phyloP scores from a whole-genome alignment of 1,140 invertebrate species.

The Philopotamus ludificatus region DNA sequence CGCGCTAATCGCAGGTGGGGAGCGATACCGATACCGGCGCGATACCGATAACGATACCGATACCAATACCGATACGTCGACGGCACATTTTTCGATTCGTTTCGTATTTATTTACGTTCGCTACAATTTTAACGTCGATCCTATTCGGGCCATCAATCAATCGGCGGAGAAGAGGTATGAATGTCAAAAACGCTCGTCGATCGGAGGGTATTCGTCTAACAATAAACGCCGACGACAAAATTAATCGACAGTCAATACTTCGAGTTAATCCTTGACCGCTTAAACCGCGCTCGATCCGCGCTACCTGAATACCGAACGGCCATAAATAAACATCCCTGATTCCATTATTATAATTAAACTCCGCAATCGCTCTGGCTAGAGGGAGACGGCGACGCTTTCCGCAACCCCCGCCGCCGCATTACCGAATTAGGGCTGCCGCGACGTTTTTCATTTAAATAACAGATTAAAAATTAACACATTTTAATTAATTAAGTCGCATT shows the following conservation, averaged over 20 bases:
- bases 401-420: background rate
- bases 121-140: too few relatives aligned
- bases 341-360: conserved; percentile 36
- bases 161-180: too few relatives aligned
- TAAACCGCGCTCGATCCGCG: conserved; percentile 16
- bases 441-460: background rate
- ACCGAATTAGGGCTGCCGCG: conserved; percentile 15
- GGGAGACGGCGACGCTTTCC: conserved; percentile 10
- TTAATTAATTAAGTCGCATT: too few relatives aligned
- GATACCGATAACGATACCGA: background rate
- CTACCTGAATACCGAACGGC: conserved; percentile 24
- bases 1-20: background rate
- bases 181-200: too few relatives aligned
- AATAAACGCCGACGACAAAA: too few relatives aligned
- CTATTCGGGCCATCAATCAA: too few relatives aligned
- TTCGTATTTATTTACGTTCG: too few relatives aligned
- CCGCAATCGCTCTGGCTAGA: background rate
- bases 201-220: too few relatives aligned
- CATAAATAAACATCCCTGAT: conserved; percentile 36
- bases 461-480: background rate
- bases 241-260: too few relatives aligned
- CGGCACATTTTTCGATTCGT: too few relatives aligned
- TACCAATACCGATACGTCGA: background rate
- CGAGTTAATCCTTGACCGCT: conserved; percentile 28
- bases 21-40: background rate